Percentiles rank a stretch among this genome's conserved stretches.
Evolutionary conservation across 2,113 vertebrate species (phyloP).

Genomic region (Lophura nycthemera): DNA sequence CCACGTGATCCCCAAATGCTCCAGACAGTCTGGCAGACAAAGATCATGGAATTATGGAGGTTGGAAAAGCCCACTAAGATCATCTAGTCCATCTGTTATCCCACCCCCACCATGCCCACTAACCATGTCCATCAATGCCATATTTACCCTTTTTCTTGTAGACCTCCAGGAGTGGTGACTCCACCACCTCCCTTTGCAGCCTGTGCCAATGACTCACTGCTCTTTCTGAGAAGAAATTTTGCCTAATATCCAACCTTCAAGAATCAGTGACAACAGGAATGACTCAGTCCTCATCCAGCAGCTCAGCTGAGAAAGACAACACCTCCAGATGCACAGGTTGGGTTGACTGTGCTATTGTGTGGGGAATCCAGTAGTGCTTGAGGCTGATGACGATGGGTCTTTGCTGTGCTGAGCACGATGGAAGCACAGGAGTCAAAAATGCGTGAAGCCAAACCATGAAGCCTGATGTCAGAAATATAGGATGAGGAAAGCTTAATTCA

Average conservation of each 20-base stretch:
- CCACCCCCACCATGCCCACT: too few relatives aligned
- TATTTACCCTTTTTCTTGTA: too few relatives aligned
- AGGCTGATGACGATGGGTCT: not conserved
- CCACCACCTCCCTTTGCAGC: too few relatives aligned
- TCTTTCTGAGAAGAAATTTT: too few relatives aligned
- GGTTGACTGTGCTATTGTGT: not conserved
- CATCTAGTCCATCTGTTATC: too few relatives aligned
- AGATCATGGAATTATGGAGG: not conserved
- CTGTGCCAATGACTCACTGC: too few relatives aligned
- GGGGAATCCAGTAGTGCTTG: not conserved
- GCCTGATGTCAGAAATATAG: not conserved
- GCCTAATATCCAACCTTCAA: not conserved
- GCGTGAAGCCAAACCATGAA: not conserved
- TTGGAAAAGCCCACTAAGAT: too few relatives aligned
- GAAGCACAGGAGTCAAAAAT: not conserved
- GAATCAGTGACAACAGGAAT: not conserved
- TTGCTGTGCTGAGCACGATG: not conserved
- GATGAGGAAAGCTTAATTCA: not conserved
- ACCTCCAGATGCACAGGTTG: not conserved
- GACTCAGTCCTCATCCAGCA: not conserved
- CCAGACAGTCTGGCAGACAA: rapidly evolving
- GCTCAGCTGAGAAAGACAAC: not conserved
- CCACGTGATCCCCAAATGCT: not conserved
- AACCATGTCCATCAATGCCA: too few relatives aligned
- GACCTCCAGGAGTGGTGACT: too few relatives aligned